Percentiles rank a stretch among this genome's conserved stretches.
Evolutionary conservation across 2,113 vertebrate species (phyloP).

Genomic region (Sisor rabdophorus): DNA sequence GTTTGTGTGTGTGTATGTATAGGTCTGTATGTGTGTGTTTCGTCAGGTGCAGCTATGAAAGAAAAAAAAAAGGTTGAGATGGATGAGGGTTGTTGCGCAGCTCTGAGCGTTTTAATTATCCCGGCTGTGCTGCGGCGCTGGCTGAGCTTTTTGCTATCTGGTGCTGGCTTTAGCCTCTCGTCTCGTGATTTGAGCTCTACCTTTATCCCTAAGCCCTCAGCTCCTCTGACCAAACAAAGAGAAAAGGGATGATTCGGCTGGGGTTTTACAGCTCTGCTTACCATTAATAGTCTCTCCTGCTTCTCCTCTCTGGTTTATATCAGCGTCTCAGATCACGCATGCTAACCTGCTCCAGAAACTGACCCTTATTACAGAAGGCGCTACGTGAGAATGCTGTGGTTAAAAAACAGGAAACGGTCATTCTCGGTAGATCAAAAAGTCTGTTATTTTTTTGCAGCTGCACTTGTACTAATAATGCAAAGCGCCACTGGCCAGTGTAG

Average conservation of each 20-base stretch:
- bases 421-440: conserved; percentile 29
- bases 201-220: conserved; percentile 77
- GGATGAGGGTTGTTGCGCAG: conserved; percentile 68
- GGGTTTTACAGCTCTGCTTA: conserved; percentile 71
- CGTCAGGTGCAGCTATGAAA: conserved; percentile 48
- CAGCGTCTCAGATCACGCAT: conserved; percentile 50
- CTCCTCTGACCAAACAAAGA: conserved; percentile 77
- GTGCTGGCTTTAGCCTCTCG: conserved; percentile 66
- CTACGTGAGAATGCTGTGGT: conserved; percentile 56
- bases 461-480: not conserved
- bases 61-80: conserved; percentile 63
- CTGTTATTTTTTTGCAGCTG: conserved; percentile 27
- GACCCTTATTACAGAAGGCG: conserved; percentile 60
- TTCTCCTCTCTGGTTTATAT: conserved; percentile 45
- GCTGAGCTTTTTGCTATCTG: conserved; percentile 69
- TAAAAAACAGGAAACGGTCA: conserved; percentile 45
- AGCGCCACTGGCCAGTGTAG: not conserved
- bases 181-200: conserved; percentile 76
- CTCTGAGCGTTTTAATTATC: conserved; percentile 78
- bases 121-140: conserved; percentile 65
- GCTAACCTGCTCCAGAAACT: conserved; percentile 68
- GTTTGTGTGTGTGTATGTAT: conserved; percentile 25
- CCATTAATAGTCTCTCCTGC: conserved; percentile 74
- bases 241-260: conserved; percentile 66
- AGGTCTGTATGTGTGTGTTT: conserved; percentile 39